These are phyloP conservation scores for Vombatus ursinus DNA, from an alignment of 2,113 vertebrate genomes.

Conservation along the genomic window DNA sequence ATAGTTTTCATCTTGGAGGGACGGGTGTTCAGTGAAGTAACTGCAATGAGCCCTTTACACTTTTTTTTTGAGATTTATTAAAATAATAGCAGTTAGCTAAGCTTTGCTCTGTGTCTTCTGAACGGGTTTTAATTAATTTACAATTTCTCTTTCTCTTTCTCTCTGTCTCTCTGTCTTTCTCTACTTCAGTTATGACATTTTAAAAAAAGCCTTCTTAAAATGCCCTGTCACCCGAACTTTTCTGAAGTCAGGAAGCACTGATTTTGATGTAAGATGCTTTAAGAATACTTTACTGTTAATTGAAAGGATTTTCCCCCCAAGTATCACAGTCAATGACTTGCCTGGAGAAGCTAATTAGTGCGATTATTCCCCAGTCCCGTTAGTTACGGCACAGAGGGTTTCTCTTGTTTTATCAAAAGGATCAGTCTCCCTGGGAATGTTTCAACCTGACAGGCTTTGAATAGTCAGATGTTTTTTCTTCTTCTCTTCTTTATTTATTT, in stretches of 20 bases:
- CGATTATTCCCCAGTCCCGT: constrained; percentile 97
- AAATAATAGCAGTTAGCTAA: constrained; percentile 47
- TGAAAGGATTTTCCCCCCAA: constrained; percentile 78
- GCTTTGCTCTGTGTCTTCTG: constrained; percentile 5
- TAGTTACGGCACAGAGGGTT: constrained; percentile 89
- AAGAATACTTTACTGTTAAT: constrained; percentile 83
- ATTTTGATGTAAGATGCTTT: constrained; percentile 75
- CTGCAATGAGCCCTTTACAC: not conserved
- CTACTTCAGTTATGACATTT: not conserved
- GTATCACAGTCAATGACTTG: constrained; percentile 86
- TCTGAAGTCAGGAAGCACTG: constrained; percentile 57
- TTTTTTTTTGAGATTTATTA: constrained; percentile 16
- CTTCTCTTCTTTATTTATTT: constrained; percentile 68
- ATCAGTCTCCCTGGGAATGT: constrained; percentile 90
- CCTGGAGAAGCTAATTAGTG: constrained; percentile 96
- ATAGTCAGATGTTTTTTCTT: constrained; percentile 81
- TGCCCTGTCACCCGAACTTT: constrained; percentile 42
- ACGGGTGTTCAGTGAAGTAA: not conserved
- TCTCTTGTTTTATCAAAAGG: constrained; percentile 92
- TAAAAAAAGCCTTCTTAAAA: constrained; percentile 38
- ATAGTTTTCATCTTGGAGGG: not conserved
- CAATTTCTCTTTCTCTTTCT: not conserved
- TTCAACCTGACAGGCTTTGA: constrained; percentile 91
- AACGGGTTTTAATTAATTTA: constrained; percentile 16
- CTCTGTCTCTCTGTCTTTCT: not conserved